phyloP scores from a whole-genome alignment of 2,113 vertebrate genomes.

The Nanorana parkeri region DNA sequence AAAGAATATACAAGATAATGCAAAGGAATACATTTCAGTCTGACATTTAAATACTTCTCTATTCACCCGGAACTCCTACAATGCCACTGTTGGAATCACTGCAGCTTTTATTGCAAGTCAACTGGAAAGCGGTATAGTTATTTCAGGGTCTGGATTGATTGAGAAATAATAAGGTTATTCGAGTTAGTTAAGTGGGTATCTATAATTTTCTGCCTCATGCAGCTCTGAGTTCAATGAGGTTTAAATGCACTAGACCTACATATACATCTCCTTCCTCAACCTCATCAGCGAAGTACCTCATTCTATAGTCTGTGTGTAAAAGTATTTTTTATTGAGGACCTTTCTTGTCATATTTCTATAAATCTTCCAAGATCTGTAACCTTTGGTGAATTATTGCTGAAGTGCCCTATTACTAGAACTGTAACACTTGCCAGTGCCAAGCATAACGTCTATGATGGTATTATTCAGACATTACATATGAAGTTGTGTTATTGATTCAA shows the following conservation, averaged over 20 bases:
- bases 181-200: slow-evolving; percentile 54
- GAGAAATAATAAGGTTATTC: slow-evolving; percentile 66
- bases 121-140: slow-evolving; percentile 58
- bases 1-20: too few species aligned
- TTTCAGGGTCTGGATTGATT: slow-evolving; percentile 57
- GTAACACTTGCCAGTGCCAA: background rate
- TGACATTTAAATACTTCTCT: slow-evolving; percentile 63
- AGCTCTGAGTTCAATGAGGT: slow-evolving; percentile 38
- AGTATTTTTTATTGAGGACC: background rate
- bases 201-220: slow-evolving; percentile 57
- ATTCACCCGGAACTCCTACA: slow-evolving; percentile 57
- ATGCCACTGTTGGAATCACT: slow-evolving; percentile 10
- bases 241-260: background rate
- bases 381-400: background rate
- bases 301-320: background rate
- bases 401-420: background rate
- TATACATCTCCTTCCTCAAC: background rate
- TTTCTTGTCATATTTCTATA: background rate
- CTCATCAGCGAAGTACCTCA: background rate
- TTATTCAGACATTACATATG: slow-evolving; percentile 10
- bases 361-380: background rate
- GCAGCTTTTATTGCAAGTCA: slow-evolving; percentile 58
- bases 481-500: slow-evolving; percentile 8
- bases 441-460: background rate
- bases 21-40: slow-evolving; percentile 9